Evolutionary conservation across 1,140 invertebrate genomes (phyloP).

Genomic region (Halictus rubicundus): DNA sequence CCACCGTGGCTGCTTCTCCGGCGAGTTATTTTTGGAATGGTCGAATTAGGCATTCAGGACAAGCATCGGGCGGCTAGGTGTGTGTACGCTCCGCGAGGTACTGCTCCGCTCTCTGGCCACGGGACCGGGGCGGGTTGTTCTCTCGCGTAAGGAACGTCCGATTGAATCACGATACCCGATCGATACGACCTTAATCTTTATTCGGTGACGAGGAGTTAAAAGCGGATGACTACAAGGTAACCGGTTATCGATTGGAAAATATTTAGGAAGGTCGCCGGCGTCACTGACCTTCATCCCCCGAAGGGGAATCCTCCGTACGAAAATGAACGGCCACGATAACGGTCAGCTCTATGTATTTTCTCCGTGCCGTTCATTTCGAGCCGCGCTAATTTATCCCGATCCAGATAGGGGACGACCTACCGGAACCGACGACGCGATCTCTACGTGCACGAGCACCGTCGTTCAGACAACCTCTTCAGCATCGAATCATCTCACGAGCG

Average conservation of each 20-base stretch:
- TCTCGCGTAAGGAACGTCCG: not conserved
- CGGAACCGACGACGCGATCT: no score
- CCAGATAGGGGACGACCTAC: not conserved
- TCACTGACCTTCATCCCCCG: slow-evolving; percentile 40
- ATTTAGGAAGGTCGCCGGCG: slow-evolving; percentile 46
- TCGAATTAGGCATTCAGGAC: slow-evolving; percentile 64
- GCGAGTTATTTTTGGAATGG: slow-evolving; percentile 63
- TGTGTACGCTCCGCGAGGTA: no score
- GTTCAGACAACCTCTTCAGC: no score
- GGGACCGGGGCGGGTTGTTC: not conserved
- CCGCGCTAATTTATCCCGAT: not conserved
- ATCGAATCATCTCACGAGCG: not conserved
- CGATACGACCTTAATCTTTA: slow-evolving; percentile 35
- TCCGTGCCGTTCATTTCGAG: not conserved
- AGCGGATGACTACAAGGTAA: slow-evolving; percentile 20
- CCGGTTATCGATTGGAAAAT: slow-evolving; percentile 45
- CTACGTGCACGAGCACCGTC: not conserved
- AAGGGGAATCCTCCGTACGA: slow-evolving; percentile 2
- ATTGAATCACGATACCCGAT: slow-evolving; percentile 6
- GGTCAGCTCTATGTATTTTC: not conserved
- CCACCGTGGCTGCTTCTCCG: slow-evolving; percentile 40
- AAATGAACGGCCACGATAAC: slow-evolving; percentile 2
- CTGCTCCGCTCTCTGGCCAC: no score
- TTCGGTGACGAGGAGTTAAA: slow-evolving; percentile 4
- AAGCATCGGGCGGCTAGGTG: slow-evolving; percentile 28